A percentile compares a stretch with the other conserved stretches of the same genome.
Evolutionary conservation across 2,888 invertebrate genomes (phyloP).

Genomic region (Saturnia japonica): DNA sequence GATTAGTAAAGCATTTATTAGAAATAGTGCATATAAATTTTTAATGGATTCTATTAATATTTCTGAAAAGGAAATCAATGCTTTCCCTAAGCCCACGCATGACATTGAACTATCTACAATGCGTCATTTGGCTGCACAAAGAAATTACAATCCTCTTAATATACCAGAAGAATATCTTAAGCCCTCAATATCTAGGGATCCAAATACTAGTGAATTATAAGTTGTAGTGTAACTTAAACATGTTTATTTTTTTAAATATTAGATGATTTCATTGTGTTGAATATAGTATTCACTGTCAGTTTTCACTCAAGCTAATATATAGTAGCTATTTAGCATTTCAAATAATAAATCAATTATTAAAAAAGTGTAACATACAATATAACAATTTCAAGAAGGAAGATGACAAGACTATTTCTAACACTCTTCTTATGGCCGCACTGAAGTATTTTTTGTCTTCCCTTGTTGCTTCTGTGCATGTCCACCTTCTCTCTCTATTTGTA

Average conservation of each 20-base stretch:
- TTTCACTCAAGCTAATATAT: no score
- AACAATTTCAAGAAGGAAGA: no score
- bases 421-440: no score
- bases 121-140: slow-evolving; percentile 49
- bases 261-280: not conserved
- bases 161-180: slow-evolving; percentile 52
- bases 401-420: no score
- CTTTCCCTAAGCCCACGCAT: slow-evolving; percentile 45
- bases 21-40: slow-evolving; percentile 38
- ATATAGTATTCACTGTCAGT: no score
- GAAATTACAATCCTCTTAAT: slow-evolving; percentile 61
- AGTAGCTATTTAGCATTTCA: no score
- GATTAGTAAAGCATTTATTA: slow-evolving; percentile 57
- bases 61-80: slow-evolving; percentile 39
- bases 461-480: no score
- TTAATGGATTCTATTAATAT: slow-evolving; percentile 47
- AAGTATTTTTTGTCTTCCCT: no score
- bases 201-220: not conserved
- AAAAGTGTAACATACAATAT: no score
- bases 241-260: not conserved
- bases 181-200: slow-evolving; percentile 25
- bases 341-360: no score
- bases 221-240: not conserved
- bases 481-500: no score
- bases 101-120: slow-evolving; percentile 47